Base-by-base conservation (phyloP, 2,888 invertebrate species). In the Drosophila stalkeri region DNA sequence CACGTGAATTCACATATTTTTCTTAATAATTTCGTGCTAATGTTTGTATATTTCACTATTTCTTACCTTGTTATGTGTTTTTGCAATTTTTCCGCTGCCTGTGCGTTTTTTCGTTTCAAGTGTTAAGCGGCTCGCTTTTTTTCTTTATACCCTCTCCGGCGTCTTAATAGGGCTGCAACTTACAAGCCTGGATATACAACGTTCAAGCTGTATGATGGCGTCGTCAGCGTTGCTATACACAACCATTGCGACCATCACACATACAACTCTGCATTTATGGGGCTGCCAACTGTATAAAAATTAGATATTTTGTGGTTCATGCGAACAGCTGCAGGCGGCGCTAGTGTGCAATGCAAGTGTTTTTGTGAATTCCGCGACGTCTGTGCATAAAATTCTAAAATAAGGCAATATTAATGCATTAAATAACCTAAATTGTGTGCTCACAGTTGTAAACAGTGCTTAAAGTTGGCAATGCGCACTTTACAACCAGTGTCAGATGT, bases 351-450 rank as follows among this genome's bases (percentile, higher is more conserved):
- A 66, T 78, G 78, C 65, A 74, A 80, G 76, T 79, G 79, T 79
- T 74, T 78, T 79, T 76, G 74, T 80, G 79, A 79, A 76, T 82
- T 90, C 79, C 84, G 85, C 81, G 90, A 90, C 89, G 90, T 90
- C 90, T 91, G 90, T 90, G 89, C 77, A 75, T 77, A 82, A 83
- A 85, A 82, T 76, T 82, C 66, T 75, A 76, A 85, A 89, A 86
- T 82, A 85, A 72, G 55, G 41, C 66, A 61, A 67, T 54, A 67
- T 80, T 31, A 54, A 69, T 67, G 75, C 69, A 27, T 61, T 55
- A 61, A 62, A 80, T 49, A 16, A n/a, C 57, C 12, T 35, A 51
- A 73, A 43, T 74, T 59, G 52, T 23, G 54, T 62, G 41, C 33
- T 37, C 59, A 37, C 49, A 76, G 71, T 82, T 75, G 72, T 65